Evolutionary conservation across 2,888 invertebrate genomes (phyloP).

Genomic region (Campoplex nolae): DNA sequence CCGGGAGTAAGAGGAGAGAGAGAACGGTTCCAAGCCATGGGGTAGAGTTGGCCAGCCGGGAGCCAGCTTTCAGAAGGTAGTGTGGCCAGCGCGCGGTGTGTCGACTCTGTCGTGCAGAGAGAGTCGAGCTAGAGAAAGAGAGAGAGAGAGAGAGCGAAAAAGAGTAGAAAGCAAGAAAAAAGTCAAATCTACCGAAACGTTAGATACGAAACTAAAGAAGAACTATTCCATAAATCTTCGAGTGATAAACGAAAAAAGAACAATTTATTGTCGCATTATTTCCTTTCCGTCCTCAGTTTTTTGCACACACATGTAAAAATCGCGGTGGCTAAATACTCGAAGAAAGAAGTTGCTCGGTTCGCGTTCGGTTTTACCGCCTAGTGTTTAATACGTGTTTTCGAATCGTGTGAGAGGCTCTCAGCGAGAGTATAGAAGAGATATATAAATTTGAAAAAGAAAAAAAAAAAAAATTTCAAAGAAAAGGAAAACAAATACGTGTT

Average conservation of each 20-base stretch:
- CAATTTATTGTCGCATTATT: constrained; percentile 15
- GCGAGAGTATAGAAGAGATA: background rate
- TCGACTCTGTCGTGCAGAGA: constrained; percentile 62
- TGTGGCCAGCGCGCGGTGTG: constrained; percentile 69
- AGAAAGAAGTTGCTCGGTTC: constrained; percentile 14
- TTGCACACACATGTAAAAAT: constrained; percentile 6
- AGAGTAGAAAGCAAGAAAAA: constrained; percentile 38
- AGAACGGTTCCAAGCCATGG: constrained; percentile 63
- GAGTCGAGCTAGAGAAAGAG: constrained; percentile 39
- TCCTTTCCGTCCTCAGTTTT: constrained; percentile 1
- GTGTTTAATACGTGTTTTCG: constrained; percentile 31
- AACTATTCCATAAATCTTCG: constrained; percentile 27
- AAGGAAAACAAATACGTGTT: constrained; percentile 43
- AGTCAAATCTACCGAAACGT: constrained; percentile 43
- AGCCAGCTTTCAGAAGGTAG: constrained; percentile 72
- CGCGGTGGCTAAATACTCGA: constrained; percentile 11
- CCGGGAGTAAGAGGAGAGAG: constrained; percentile 61
- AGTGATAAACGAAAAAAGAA: constrained; percentile 2
- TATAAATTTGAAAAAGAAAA: background rate
- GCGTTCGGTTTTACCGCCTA: constrained; percentile 6
- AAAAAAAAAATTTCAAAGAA: constrained; percentile 5
- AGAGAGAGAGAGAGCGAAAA: constrained; percentile 33
- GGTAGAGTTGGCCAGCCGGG: constrained; percentile 69
- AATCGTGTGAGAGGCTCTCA: constrained; percentile 20
- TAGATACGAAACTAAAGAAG: constrained; percentile 48